Evolutionary conservation across 2,797 vertebrate genomes (phyloP), one percentile per base, ranked within the genome.

Genomic region (Propithecus perrieri): DNA sequence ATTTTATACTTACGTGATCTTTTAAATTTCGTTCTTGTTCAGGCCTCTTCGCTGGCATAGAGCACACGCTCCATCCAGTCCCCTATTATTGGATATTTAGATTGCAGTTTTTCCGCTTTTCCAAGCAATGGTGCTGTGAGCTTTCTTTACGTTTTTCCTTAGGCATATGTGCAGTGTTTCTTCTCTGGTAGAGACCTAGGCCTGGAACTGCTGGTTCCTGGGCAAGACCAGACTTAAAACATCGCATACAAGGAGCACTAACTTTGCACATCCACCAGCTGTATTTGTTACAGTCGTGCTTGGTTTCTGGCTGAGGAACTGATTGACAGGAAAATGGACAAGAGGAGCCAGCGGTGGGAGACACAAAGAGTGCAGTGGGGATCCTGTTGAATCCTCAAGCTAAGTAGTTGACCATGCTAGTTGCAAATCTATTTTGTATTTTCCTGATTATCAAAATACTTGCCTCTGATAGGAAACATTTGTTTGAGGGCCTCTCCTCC

Each of bases 401-500:
- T 55, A 14, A 20, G 33, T 46, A 10, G 69, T n/a, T 57, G 43
- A 24, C 59, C 63, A 28, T 8, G 28, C 79, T 65, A 1, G 2
- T 61, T 55, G 41, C 65, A 67, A 43, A n/a, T 76, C n/a, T 5
- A 20, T 38, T 20, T 15, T 28, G 24, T 28, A 9, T 76, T 85
- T 67, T 93, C 65, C 80, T 63, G n/a, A 92, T 79, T 38, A 53
- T 91, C 86, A 75, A 53, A 95, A 38, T 80, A n/a, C 33, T 93
- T 41, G 38, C 81, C 43, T 84, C 53, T 61, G 67, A 89, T 89
- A 94, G 87, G 75, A 93, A 95, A 84, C 94, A 88, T 96, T 95
- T 94, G 97, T 78, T 81, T 48, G 43, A 57, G 38, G 24, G 78
- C 71, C 35, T n/a, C 10, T n/a, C 12, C 28, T 71, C 17, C 28